Base-by-base conservation (phyloP, 2,113 vertebrate species). In the Ammodytes marinus region DNA sequence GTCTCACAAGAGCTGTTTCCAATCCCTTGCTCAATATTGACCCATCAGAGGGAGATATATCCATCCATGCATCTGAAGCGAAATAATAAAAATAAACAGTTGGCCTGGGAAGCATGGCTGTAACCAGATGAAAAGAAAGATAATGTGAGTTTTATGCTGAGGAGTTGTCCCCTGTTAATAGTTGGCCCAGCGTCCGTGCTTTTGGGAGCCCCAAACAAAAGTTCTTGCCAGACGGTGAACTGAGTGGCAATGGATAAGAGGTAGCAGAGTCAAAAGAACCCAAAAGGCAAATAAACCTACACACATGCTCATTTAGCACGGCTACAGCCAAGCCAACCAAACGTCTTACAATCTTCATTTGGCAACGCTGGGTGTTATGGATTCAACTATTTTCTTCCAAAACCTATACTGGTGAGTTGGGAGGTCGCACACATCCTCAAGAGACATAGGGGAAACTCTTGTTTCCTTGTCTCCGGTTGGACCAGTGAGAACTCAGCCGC, bases 21-120 rank as follows among this genome's bases (percentile, higher is more conserved):
- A 91, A 80, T 67, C 69, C 61, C 80, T 84, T 84, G 74, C 68
- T 84, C 86, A 74, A 87, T 87, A 71, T 80, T 86, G 86, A 92
- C 88, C 81, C 85, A 66, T 87, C 90, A 37, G 83, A 85, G 71
- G 77, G 66, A 80, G 67, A 88, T 84, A 86, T 84, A 85, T 84
- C 55, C 72, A 77, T 78, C 58, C 73, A 27, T 64, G 88, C 86
- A 91, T 91, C 82, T 83, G 79, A 89, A 89, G 81, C 69, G 46
- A 91, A 89, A 86, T 86, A 86, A 88, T 86, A 86, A 85, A 93
- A 92, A 89, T 79, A 91, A 91, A 90, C 82, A 85, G 71, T 82
- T 91, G 89, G 82, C 82, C 60, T 59, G 57, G 43, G 79, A 85
- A 74, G 76, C 71, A 77, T 15, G 77, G 87, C 80, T 86, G 84